Evolutionary conservation across 2,113 vertebrate genomes (phyloP), one percentile per base, ranked within the genome.

Genomic region (Pachypanchax playfairii): DNA sequence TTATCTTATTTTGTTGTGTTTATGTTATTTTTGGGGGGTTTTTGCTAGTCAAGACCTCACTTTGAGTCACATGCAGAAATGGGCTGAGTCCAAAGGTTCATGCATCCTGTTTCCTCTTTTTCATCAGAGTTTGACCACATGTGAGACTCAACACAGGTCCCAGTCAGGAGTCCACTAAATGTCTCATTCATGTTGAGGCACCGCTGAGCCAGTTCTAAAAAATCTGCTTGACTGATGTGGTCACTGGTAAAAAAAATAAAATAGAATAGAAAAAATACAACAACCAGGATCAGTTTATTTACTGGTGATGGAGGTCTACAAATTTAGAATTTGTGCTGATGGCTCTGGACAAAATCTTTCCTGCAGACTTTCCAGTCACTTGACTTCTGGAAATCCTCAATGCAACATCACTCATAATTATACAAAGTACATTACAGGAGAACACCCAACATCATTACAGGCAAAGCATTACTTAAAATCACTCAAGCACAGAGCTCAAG

Each of bases 221-320:
- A 85, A 79, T 79, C 76, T 10, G 47, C 59, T 57, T 57, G 13
- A 83, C 75, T 86, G 85, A 89, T 91, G 89, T 88, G 89, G 88
- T 87, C 55, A 60, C 58, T 26, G 43, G 26, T 22, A 20, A 25
- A 54, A 67, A 18, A 18, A 35, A n/a, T n/a, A n/a, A n/a, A n/a
- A n/a, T n/a, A n/a, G n/a, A n/a, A n/a, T n/a, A n/a, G 10, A 48
- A 65, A 63, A 83, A 77, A 59, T 58, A 81, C 79, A 79, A 81
- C 67, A 8, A 69, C 78, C 6, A 25, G 77, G 70, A 72, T 83
- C 73, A 56, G 68, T 77, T 86, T 83, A 77, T 74, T 31, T 56
- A 71, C 65, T 59, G 57, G 65, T 72, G 65, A 73, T 8, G n/a
- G 68, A 85, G 72, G 84, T 71, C 85, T 65, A 87, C 75, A 85